phyloP scores from a whole-genome alignment of 2,113 vertebrate genomes.

The Phrynosoma platyrhinos region DNA sequence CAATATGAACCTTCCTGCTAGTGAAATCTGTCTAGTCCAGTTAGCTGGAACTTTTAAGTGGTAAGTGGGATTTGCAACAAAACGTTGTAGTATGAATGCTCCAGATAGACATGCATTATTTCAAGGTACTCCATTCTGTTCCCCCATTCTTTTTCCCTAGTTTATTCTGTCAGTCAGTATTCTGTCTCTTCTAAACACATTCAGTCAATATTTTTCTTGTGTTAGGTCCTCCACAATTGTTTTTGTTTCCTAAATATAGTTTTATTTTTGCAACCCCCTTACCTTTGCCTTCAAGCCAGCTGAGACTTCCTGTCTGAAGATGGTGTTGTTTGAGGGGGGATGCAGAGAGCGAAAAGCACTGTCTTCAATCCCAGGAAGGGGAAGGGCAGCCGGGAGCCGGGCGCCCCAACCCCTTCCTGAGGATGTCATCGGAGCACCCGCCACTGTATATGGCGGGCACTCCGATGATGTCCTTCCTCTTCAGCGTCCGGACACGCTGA shows the following conservation, averaged over 20 bases:
- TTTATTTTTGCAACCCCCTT: neutral
- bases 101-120: neutral
- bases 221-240: neutral
- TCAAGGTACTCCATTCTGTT: neutral
- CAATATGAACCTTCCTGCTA: neutral
- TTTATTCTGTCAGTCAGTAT: neutral
- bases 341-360: too few species aligned
- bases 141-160: too few species aligned
- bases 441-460: too few species aligned
- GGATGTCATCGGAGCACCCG: too few species aligned
- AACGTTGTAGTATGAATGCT: neutral
- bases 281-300: neutral
- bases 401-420: too few species aligned
- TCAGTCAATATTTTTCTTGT: neutral
- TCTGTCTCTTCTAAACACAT: neutral
- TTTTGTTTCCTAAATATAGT: neutral
- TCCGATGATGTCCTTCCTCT: too few species aligned
- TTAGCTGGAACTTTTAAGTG: neutral
- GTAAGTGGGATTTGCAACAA: neutral
- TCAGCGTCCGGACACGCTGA: too few species aligned
- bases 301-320: neutral
- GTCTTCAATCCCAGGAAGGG: too few species aligned
- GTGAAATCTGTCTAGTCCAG: neutral
- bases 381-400: too few species aligned
- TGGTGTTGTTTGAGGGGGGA: neutral